Evolutionary conservation across 2,888 invertebrate genomes (phyloP), one percentile per base, ranked within the genome.

Genomic region (Pollenia amentaria): DNA sequence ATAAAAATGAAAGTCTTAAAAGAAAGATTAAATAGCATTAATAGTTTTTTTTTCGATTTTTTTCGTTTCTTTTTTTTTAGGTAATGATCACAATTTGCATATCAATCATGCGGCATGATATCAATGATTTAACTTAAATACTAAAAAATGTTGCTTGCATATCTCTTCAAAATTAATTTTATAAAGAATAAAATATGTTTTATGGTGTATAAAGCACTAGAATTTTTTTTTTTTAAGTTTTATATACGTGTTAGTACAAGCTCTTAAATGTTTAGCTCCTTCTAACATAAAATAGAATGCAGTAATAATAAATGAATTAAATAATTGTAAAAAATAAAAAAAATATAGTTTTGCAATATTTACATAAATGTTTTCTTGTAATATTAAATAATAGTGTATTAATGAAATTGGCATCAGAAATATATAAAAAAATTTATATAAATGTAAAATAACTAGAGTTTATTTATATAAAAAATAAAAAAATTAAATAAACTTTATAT

Each of bases 121-220:
- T 89, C 82, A 87, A 88, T 88, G 87, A 88, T 85, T 29, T 81
- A 69, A 87, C 87, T 87, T 87, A 87, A 18, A 29, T 29, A 29
- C 29, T 29, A 84, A 67, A 83, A 29, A 80, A 46, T 72, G 29
- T 72, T 72, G 55, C 75, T 73, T 80, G 84, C 55, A 67, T 75
- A 84, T 64, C 62, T 83, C 48, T 83, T 67, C 55, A 75, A 42
- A 46, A 46, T 72, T 65, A 72, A n/a, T 76, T 86, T 82, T 79
- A 77, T 79, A 79, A 75, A 84, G 75, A 70, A 73, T 65, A 72
- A 21, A 53, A 57, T 65, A 64, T 51, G 7, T 67, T 10, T 62
- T 78, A 16, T 69, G 29, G 16, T 62, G 38, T 51, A 62, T 64
- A 76, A 72, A 83, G 64, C 77, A 72, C 70, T 70, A 84, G 75